Base-by-base conservation (phyloP, 2,888 invertebrate genomes). In the Julus scanicus region DNA sequence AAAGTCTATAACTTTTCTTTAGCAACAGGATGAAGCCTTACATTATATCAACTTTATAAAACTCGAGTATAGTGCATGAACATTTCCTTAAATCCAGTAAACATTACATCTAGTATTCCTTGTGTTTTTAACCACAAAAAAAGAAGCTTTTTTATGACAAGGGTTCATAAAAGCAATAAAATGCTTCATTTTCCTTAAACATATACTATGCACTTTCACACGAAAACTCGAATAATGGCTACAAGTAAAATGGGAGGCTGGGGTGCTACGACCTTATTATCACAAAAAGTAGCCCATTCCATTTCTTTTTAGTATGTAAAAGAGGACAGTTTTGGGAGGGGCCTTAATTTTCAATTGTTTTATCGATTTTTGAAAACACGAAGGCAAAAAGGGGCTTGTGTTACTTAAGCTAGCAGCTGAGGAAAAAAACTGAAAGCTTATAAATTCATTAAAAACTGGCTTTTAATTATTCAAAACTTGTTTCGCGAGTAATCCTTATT, bases 381-480 rank as follows among this genome's bases (percentile, higher is more conserved):
- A 29, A 71, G 20, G 71, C 71, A 29, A 29, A 71, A 71, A 29
- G 29, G 20, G 71, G 29, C 20, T 15, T 71, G 20, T 29, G 29
- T 17, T 9, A 9, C 71, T 71, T 29, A 29, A 71, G 20, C 29
- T 71, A 20, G 8, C 1, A 71, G 71, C 2, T 2, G n/a, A 71
- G 29, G 71, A 71, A 29, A 57, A 71, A 71, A 71, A 6, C 1
- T 6, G 71, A 9, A 20, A 71, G 71, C 71, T 71, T n/a, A n/a
- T n/a, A n/a, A n/a, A 71, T 29, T 71, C 71, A 29, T 71, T 71
- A 71, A 71, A 71, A 71, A 71, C 15, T 63, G n/a, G 71, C 71
- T 71, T 71, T 71, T 29, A 71, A 71, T 71, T 71, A 71, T 71
- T 71, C 71, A 71, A 71, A 71, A 71, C 71, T 15, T 71, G 71